These are phyloP conservation scores for Aradus depressus DNA, from an alignment of 2,888 invertebrate genomes.

Conservation along the genomic window DNA sequence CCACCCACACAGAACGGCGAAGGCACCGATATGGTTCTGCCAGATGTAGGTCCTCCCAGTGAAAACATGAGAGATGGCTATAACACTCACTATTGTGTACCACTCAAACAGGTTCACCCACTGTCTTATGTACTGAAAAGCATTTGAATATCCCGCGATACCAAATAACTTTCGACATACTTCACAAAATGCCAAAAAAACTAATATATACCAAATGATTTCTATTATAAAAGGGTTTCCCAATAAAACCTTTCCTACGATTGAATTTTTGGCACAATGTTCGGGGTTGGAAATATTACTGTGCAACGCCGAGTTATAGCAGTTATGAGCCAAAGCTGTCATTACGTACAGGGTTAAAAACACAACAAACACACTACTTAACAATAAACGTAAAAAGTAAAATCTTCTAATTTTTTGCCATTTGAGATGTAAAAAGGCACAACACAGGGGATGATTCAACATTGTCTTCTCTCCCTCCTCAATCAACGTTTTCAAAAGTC, in stretches of 20 bases:
- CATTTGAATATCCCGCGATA: constrained; percentile 67
- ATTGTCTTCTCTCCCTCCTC: constrained; percentile 83
- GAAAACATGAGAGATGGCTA: constrained; percentile 70
- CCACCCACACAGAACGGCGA: constrained; percentile 77
- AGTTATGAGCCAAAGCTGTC: constrained; percentile 71
- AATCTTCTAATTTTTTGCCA: constrained; percentile 86
- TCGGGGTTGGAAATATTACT: constrained; percentile 8
- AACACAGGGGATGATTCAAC: constrained; percentile 72
- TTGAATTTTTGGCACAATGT: constrained; percentile 65
- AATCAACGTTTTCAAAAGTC: constrained; percentile 74
- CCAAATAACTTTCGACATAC: constrained; percentile 70
- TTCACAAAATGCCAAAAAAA: constrained; percentile 67
- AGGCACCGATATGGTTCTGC: constrained; percentile 79
- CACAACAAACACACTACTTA: constrained; percentile 67
- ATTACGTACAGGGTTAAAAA: constrained; percentile 71
- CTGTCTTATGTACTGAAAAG: constrained; percentile 70
- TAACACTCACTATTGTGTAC: constrained; percentile 75
- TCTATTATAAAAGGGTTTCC: constrained; percentile 66
- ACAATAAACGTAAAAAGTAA: constrained; percentile 64
- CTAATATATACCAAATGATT: constrained; percentile 49
- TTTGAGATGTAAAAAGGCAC: constrained; percentile 75
- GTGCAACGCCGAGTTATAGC: constrained; percentile 63
- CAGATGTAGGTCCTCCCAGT: constrained; percentile 65
- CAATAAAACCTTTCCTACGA: constrained; percentile 60
- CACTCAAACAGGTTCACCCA: constrained; percentile 79